These are phyloP conservation scores for Rhaphigaster nebulosa DNA, from an alignment of 2,888 invertebrate genomes.

Conservation along the genomic window DNA sequence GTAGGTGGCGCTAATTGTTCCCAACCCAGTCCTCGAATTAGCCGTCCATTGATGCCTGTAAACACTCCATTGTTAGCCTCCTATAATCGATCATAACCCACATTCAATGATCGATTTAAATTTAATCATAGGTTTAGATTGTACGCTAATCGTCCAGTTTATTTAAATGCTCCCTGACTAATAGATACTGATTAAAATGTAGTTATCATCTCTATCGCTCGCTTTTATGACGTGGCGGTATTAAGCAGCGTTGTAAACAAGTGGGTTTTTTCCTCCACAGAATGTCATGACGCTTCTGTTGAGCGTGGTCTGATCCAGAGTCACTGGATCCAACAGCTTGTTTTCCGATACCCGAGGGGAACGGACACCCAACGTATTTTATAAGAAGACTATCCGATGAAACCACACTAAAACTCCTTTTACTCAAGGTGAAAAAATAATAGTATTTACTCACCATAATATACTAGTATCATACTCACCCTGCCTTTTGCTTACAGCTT, in stretches of 20 bases:
- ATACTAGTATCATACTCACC: too few relatives aligned
- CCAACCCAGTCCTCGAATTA: background rate
- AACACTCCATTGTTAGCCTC: conserved; percentile 3
- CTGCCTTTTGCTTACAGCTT: too few relatives aligned
- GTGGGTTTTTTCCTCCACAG: too few relatives aligned
- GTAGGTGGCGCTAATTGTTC: conserved; percentile 23
- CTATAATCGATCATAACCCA: background rate
- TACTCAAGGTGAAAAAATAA: too few relatives aligned
- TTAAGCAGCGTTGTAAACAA: background rate
- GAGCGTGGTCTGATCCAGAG: too few relatives aligned
- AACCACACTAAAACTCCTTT: too few relatives aligned
- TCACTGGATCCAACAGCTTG: too few relatives aligned
- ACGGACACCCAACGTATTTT: too few relatives aligned
- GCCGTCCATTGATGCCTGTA: background rate
- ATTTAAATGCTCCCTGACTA: background rate
- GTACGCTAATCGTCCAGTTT: background rate
- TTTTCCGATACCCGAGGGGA: too few relatives aligned
- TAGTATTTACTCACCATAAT: too few relatives aligned
- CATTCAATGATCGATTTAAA: conserved; percentile 34
- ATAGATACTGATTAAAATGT: conserved; percentile 28
- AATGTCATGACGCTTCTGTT: too few relatives aligned
- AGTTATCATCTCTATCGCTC: background rate
- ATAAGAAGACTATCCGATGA: too few relatives aligned
- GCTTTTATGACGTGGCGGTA: background rate
- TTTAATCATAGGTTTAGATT: background rate